Conservation (phyloP, 1,140 invertebrate species). For the Drosophila ironensis region DNA sequence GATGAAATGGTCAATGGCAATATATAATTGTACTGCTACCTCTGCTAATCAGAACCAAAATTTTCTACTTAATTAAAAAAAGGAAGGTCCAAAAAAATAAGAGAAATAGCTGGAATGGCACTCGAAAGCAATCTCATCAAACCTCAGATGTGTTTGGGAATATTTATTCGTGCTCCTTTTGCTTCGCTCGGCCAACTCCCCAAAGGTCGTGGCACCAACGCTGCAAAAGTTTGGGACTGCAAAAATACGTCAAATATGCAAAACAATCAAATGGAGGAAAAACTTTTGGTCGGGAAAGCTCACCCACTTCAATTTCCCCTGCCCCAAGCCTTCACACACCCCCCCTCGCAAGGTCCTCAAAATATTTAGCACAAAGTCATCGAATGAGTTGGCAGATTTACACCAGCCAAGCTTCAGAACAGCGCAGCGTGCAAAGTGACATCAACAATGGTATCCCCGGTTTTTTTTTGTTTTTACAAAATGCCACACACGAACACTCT, state of each 20-base stretch:
- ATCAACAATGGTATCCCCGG: conserved; percentile 11
- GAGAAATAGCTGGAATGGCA: conserved; percentile 12
- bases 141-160: conserved; percentile 23
- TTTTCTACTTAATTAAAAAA: conserved; percentile 61
- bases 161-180: conserved; percentile 25
- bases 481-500: conserved; percentile 78
- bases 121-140: conserved; percentile 45
- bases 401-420: conserved; percentile 15
- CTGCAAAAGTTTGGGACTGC: conserved; percentile 32
- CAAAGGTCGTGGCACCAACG: conserved; percentile 17
- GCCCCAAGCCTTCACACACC: not conserved
- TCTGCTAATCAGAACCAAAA: not conserved
- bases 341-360: not conserved
- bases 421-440: conserved; percentile 16
- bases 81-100: not conserved
- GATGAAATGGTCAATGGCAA: conserved; percentile 66
- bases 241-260: conserved; percentile 47
- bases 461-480: conserved; percentile 8
- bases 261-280: conserved; percentile 33
- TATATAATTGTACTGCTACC: conserved; percentile 63
- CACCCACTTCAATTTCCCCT: conserved; percentile 4
- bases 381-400: conserved; percentile 34
- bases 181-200: conserved; percentile 12
- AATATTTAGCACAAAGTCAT: conserved; percentile 38
- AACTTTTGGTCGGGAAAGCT: conserved; percentile 15